Evolutionary conservation across 2,113 vertebrate species (phyloP), one percentile per base, ranked within the genome.

Genomic region (Tachysurus fulvidraco): DNA sequence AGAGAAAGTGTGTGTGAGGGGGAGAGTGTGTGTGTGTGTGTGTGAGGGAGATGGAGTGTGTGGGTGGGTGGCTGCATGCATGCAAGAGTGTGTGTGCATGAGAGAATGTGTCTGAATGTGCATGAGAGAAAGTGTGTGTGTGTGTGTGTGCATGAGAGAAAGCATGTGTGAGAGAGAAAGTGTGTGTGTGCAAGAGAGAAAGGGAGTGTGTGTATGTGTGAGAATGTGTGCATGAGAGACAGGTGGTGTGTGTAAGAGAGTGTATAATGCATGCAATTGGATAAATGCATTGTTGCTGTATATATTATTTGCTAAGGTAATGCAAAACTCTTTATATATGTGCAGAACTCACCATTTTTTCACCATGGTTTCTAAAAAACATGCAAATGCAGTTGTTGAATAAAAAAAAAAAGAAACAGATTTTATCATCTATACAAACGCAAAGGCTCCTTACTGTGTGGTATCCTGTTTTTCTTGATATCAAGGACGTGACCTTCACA

Each of bases 391-490:
- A 83, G 7, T 17, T 0, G 55, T 14, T 71, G 1, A 36, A 36
- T 50, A 2, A 50, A 50, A 9, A 50, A 50, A 71, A 57, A 28
- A 13, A 8, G 8, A 46, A 5, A 73, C 25, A 78, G 69, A 77
- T 77, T 28, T 52, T 25, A 78, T 79, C 12, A 67, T 21, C 10
- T 23, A 13, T 23, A 7, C 54, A 41, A 46, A 79, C 10, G 6
- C 3, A 14, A 64, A 50, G 17, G 10, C 12, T 2, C 1, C 14
- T 14, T 16, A 16, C 4, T 44, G 12, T 77, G 57, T 77, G 46
- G 74, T 54, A 10, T 85, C 59, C 60, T 64, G 84, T 80, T 74
- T 84, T 84, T 59, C 50, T 4, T 57, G 50, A 41, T 1, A 25
- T 25, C 8, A 28, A 74, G 36, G 69, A 84, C 25, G 69, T 74